Evolutionary conservation across 1,140 invertebrate genomes (phyloP).

Genomic region (Penaeus indicus): DNA sequence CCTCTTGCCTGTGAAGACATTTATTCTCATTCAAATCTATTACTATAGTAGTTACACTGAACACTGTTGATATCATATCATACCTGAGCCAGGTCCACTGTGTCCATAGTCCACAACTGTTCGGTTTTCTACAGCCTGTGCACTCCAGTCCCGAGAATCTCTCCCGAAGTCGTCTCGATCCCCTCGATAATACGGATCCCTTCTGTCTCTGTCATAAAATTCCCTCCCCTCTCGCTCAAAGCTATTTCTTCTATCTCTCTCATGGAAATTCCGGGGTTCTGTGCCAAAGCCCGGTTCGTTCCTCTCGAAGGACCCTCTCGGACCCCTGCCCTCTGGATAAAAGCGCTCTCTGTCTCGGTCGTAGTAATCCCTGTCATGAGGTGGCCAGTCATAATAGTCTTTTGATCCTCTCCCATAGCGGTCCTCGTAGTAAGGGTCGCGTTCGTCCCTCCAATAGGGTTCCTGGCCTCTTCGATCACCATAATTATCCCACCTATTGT

Average conservation of each 20-base stretch:
- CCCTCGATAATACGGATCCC: constrained; percentile 4
- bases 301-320: too few species aligned
- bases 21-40: too few species aligned
- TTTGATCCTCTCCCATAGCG: constrained; percentile 3
- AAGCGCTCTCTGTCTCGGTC: constrained; percentile 9
- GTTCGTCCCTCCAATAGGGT: not conserved
- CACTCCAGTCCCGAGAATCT: not conserved
- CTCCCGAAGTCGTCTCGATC: not conserved
- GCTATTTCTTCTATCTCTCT: too few species aligned
- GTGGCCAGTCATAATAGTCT: not conserved
- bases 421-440: constrained; percentile 12
- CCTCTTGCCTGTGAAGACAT: too few species aligned
- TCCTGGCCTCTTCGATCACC: not conserved
- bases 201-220: constrained; percentile 15
- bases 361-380: constrained; percentile 1
- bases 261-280: not conserved
- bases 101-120: constrained; percentile 43
- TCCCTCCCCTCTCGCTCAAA: too few species aligned
- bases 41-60: too few species aligned
- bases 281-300: not conserved
- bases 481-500: constrained; percentile 33
- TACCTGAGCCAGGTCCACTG: constrained; percentile 22
- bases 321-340: too few species aligned
- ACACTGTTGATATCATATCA: too few species aligned
- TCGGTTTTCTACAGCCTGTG: not conserved